Evolutionary conservation across 2,113 vertebrate genomes (phyloP), one percentile per base, ranked within the genome.

Genomic region (Alouatta palliata): DNA sequence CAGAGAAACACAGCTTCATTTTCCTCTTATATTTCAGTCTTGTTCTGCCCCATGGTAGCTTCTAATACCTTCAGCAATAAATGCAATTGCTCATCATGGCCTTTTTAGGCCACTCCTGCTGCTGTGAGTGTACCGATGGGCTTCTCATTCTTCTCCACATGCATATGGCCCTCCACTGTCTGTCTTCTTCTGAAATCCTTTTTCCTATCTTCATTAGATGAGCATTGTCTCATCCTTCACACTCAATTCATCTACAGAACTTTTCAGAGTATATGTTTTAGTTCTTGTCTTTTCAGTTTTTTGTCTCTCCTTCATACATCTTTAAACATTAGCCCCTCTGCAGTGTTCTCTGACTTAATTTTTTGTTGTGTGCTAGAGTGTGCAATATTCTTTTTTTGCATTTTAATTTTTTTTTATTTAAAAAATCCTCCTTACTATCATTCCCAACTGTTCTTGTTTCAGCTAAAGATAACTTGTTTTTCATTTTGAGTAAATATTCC

Each of bases 191-290:
- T 52, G 70, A 92, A 92, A n/a, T 49, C 14, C 1, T 56, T 58
- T 37, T 35, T 6, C 37, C 35, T 9, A 16, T 3, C 40, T 17
- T 47, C 54, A 32, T 68, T 49, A 84, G 49, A 47, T 25, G 25
- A 76, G 19, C 0, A 21, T 58, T 32, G 66, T 56, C 80, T 88
- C 32, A 25, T 90, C 23, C 79, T 76, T 13, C 49, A 76, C 47
- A 49, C 16, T 84, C 61, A 43, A 64, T 94, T 87, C 32, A 25
- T 88, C 40, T 3, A 5, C 14, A 85, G 90, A 95, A 83, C 66
- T 83, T 95, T 79, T 32, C 70, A n/a, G 30, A 68, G 23, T 73
- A 37, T n/a, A 8, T 49, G 71, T 82, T 96, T 87, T 93, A 75
- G 8, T 87, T 83, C 68, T 66, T 79, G 10, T 37, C 45, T 58